These are phyloP conservation scores for Chaetophractus vellerosus DNA, from an alignment of 2,797 vertebrate genomes.

Conservation along the genomic window DNA sequence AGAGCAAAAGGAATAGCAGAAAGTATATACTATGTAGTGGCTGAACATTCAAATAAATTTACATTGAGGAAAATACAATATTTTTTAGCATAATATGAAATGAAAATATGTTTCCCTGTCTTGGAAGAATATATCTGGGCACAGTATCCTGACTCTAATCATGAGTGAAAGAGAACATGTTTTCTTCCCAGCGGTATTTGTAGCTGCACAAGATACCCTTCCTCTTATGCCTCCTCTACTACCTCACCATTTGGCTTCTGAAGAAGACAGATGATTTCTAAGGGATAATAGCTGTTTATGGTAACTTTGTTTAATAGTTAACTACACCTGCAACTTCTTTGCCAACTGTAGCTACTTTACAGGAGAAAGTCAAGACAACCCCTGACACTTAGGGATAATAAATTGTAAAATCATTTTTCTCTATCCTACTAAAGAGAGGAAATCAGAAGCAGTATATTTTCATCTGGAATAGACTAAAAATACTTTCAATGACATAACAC, in stretches of 20 bases:
- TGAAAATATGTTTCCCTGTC: neutral
- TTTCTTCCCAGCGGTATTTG: neutral
- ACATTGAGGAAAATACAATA: neutral
- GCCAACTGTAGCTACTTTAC: neutral
- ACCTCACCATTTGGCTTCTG: neutral
- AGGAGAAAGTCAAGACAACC: neutral
- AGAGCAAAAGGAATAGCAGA: neutral
- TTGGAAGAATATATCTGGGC: neutral
- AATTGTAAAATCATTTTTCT: neutral
- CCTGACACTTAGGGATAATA: neutral
- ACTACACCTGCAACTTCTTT: neutral
- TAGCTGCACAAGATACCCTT: neutral
- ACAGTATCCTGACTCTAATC: neutral
- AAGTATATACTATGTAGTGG: neutral
- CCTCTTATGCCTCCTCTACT: neutral
- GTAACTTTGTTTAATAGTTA: neutral
- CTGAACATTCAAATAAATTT: neutral
- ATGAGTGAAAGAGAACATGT: no score
- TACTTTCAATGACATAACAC: neutral
- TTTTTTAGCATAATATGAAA: no score
- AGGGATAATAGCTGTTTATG: neutral
- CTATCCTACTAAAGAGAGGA: neutral
- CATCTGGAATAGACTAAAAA: neutral
- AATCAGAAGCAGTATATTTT: neutral
- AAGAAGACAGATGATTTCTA: neutral